A percentile compares a stretch with the other conserved stretches of the same genome.
Evolutionary conservation across 2,113 vertebrate genomes (phyloP).

Genomic region (Sakesphorus luctuosus): DNA sequence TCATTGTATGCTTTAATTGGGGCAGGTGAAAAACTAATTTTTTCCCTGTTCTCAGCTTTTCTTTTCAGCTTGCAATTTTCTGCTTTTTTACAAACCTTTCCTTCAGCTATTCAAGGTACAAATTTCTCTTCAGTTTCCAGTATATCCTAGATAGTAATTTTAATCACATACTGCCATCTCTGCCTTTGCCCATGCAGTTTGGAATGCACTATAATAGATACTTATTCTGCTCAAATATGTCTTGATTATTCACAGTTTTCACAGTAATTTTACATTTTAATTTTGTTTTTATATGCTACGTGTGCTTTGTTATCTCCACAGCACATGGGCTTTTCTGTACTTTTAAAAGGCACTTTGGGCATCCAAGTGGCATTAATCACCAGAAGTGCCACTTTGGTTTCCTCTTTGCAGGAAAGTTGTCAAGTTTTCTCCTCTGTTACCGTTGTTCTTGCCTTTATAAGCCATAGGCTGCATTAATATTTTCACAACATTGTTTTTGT

Average conservation of each 20-base stretch:
- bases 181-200: not conserved
- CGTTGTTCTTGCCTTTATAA: not conserved
- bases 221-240: not conserved
- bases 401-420: not conserved
- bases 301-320: not conserved
- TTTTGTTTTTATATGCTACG: accelerated
- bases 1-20: not conserved
- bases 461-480: not conserved
- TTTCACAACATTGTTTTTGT: not conserved
- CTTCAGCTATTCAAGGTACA: not conserved
- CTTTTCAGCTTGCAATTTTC: not conserved
- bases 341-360: not conserved
- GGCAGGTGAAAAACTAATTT: not conserved
- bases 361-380: not conserved
- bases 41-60: not conserved
- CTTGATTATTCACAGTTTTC: not conserved
- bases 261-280: not conserved
- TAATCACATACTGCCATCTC: not conserved
- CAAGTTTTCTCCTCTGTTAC: not conserved
- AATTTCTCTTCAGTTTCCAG: not conserved
- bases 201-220: not conserved
- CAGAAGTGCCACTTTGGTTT: not conserved
- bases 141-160: not conserved
- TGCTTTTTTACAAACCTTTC: not conserved
- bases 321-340: not conserved